Evolutionary conservation across 1,140 invertebrate species (phyloP).

Genomic region (Matsumurasca onukii): DNA sequence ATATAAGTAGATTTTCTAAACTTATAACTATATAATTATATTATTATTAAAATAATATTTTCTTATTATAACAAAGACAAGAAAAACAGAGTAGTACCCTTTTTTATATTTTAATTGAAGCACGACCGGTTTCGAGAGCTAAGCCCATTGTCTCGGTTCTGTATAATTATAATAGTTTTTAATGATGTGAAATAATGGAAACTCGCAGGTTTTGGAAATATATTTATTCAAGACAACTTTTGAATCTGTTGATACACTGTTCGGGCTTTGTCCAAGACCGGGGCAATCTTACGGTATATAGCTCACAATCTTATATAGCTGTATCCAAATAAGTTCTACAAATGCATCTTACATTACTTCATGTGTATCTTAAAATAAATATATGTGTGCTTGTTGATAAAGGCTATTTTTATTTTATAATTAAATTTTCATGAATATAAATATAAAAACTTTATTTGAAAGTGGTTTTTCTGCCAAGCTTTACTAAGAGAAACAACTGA

Average conservation of each 20-base stretch:
- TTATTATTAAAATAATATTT: too few species aligned
- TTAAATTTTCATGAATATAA: slow-evolving; percentile 13
- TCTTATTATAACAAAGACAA: too few species aligned
- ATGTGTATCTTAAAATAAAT: slow-evolving; percentile 10
- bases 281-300: neutral
- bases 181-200: neutral
- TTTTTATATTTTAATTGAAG: too few species aligned
- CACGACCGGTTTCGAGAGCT: too few species aligned
- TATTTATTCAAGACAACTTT: slow-evolving; percentile 25
- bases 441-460: slow-evolving; percentile 17
- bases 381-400: slow-evolving; percentile 13
- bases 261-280: neutral
- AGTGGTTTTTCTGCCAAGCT: slow-evolving; percentile 11
- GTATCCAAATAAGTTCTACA: slow-evolving; percentile 17
- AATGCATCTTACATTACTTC: slow-evolving; percentile 3
- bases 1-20: too few species aligned
- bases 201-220: slow-evolving; percentile 3
- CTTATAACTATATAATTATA: too few species aligned
- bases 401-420: slow-evolving; percentile 14
- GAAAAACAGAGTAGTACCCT: too few species aligned
- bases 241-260: slow-evolving; percentile 10
- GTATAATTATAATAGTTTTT: too few species aligned
- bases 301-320: neutral
- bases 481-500: neutral
- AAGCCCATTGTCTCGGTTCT: too few species aligned